phyloP scores from a whole-genome alignment of 1,140 invertebrate species.

The Aricia agestis region DNA sequence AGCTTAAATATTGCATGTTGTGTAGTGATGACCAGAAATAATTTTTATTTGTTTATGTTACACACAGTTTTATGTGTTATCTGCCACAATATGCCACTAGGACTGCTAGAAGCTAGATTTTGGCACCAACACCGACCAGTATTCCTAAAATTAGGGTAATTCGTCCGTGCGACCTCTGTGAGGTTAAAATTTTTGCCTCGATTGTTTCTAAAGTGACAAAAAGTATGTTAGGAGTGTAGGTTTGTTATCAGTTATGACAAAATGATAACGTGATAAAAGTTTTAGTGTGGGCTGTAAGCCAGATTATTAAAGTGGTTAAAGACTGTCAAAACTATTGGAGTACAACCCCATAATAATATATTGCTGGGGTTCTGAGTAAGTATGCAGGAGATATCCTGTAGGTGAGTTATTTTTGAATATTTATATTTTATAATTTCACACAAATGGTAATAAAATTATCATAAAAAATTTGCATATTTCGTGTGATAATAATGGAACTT shows the following conservation, averaged over 20 bases:
- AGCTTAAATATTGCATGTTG: slow-evolving; percentile 70
- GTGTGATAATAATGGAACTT: too few species aligned
- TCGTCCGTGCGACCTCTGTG: neutral
- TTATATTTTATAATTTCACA: neutral
- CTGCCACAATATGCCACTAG: neutral
- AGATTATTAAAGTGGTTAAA: slow-evolving; percentile 5
- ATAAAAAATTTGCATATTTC: too few species aligned
- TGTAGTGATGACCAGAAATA: slow-evolving; percentile 61
- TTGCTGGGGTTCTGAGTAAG: neutral
- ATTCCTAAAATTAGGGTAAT: neutral
- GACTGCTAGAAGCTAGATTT: slow-evolving; percentile 15
- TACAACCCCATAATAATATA: neutral
- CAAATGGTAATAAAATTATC: neutral
- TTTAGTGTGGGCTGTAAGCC: slow-evolving; percentile 5
- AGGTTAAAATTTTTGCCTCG: neutral
- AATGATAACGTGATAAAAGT: neutral
- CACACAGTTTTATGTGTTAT: slow-evolving; percentile 42
- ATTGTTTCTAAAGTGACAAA: neutral
- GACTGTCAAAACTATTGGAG: neutral
- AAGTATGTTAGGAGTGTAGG: slow-evolving; percentile 11
- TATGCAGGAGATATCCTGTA: neutral
- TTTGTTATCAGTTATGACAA: neutral
- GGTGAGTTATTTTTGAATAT: neutral
- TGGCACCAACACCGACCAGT: neutral
- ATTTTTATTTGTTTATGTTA: slow-evolving; percentile 71